Evolutionary conservation across 2,113 vertebrate species (phyloP).

Genomic region (Aspidoscelis tigris): DNA sequence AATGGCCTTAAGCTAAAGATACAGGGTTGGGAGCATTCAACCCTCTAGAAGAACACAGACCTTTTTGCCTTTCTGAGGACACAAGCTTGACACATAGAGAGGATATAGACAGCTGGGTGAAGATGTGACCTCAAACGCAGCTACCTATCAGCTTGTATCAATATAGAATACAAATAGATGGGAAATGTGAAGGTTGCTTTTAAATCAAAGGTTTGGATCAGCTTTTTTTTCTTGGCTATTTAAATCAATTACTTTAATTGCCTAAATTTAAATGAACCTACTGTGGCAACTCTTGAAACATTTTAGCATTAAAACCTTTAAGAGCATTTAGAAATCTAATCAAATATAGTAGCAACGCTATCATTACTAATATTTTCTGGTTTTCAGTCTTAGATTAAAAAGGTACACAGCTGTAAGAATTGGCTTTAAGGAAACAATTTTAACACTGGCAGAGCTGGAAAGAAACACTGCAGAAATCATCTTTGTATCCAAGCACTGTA

Average conservation of each 20-base stretch:
- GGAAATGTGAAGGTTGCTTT: neutral
- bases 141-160: neutral
- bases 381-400: neutral
- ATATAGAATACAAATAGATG: neutral
- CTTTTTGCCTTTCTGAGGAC: too few species aligned
- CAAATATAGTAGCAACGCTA: neutral
- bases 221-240: neutral
- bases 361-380: neutral
- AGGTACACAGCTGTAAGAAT: neutral
- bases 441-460: too few species aligned
- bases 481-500: too few species aligned
- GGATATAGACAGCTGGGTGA: too few species aligned
- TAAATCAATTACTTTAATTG: conserved; percentile 17
- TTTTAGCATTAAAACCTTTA: conserved; percentile 1
- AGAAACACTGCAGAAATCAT: too few species aligned
- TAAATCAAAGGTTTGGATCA: neutral
- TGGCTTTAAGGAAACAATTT: neutral
- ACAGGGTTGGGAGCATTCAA: too few species aligned
- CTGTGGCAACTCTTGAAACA: neutral
- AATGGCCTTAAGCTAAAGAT: too few species aligned
- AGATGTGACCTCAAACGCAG: too few species aligned
- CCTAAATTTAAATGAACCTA: conserved; percentile 8
- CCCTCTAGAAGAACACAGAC: too few species aligned
- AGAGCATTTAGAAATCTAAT: conserved; percentile 3
- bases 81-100: too few species aligned